A percentile compares a stretch with the other conserved stretches of the same genome.
phyloP scores from a whole-genome alignment of 2,888 invertebrate genomes.

The Ectemnius cavifrons region DNA sequence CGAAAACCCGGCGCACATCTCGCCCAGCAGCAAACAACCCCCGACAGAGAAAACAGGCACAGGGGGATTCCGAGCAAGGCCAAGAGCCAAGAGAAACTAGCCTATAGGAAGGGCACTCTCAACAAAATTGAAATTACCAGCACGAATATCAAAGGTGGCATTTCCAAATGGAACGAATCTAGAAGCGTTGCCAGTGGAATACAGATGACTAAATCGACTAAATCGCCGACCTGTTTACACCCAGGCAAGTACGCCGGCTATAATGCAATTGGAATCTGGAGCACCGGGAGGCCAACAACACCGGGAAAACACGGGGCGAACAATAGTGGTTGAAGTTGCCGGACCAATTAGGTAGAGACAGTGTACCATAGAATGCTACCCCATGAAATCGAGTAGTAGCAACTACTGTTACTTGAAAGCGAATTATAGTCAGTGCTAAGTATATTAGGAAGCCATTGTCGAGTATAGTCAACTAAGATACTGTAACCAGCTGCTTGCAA shows the following conservation, averaged over 20 bases:
- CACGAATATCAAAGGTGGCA: background rate
- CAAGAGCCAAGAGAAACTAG: too few relatives aligned
- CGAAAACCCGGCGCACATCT: background rate
- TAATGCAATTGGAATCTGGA: constrained; percentile 31
- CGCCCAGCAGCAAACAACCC: background rate
- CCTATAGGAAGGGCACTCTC: too few relatives aligned
- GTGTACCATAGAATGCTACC: constrained; percentile 23
- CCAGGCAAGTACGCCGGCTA: constrained; percentile 27
- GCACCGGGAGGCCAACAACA: constrained; percentile 19
- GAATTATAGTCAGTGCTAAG: constrained; percentile 52
- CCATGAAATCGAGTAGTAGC: constrained; percentile 20
- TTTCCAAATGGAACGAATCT: background rate
- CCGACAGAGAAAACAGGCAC: too few relatives aligned
- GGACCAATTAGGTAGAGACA: constrained; percentile 52
- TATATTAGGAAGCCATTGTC: constrained; percentile 51
- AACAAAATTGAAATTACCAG: background rate
- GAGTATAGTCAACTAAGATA: constrained; percentile 22
- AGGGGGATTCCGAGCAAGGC: too few relatives aligned
- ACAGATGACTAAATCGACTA: constrained; percentile 13
- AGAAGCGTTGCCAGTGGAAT: background rate
- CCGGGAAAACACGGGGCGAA: constrained; percentile 37
- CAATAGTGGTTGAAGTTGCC: constrained; percentile 27
- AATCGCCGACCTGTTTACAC: constrained; percentile 22
- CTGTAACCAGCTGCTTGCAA: constrained; percentile 31
- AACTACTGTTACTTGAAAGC: constrained; percentile 18